Evolutionary conservation across 2,797 vertebrate species (phyloP).

Genomic region (Picus viridis): DNA sequence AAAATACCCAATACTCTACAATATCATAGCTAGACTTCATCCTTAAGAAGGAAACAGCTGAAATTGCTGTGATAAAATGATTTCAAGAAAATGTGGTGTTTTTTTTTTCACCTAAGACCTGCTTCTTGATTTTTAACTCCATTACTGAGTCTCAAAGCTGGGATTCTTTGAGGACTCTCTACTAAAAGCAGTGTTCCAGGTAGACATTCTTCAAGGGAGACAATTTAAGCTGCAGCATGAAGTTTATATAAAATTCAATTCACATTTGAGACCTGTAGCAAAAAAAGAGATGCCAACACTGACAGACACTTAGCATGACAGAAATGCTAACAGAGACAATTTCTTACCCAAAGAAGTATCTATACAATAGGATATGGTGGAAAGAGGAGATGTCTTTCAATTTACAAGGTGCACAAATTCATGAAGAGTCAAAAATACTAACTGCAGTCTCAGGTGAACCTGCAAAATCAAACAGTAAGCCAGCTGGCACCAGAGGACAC

Average conservation of each 20-base stretch:
- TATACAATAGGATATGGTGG: not conserved
- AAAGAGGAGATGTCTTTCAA: not conserved
- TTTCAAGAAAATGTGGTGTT: not conserved
- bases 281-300: conserved; percentile 22
- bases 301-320: conserved; percentile 14
- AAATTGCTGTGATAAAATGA: conserved; percentile 15
- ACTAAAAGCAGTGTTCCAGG: conserved; percentile 15
- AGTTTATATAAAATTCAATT: conserved; percentile 61
- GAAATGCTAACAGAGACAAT: conserved; percentile 40
- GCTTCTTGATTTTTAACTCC: conserved; percentile 17
- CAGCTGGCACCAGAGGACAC: not conserved
- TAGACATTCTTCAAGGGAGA: conserved; percentile 27
- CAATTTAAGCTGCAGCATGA: conserved; percentile 34
- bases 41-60: not conserved
- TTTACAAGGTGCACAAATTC: not conserved
- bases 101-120: not conserved
- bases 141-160: not conserved
- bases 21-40: not conserved
- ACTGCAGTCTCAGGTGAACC: not conserved
- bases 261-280: conserved; percentile 44
- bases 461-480: not conserved
- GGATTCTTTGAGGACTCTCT: conserved; percentile 39
- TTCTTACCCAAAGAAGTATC: not conserved
- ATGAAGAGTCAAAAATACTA: not conserved
- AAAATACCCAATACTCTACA: not conserved